Evolutionary conservation across 2,113 vertebrate genomes (phyloP).

Genomic region (Taxidea taxus): DNA sequence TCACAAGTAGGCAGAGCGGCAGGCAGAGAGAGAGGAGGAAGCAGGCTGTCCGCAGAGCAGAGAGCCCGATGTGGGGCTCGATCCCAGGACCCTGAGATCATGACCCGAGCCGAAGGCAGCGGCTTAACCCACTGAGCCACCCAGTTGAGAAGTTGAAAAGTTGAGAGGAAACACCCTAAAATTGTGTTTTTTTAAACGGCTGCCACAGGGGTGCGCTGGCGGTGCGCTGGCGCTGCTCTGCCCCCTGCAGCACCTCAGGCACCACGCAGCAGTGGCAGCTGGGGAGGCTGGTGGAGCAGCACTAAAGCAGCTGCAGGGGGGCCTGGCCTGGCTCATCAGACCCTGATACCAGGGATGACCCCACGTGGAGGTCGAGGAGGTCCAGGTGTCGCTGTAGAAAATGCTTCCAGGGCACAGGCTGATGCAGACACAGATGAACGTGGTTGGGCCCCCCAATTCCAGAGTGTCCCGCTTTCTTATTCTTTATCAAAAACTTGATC

Average conservation of each 20-base stretch:
- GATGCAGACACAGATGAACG: neutral
- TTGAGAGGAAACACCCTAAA: too few species aligned
- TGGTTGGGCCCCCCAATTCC: neutral
- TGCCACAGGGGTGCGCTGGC: neutral
- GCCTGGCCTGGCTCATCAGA: neutral
- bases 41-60: too few species aligned
- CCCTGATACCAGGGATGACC: neutral
- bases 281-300: neutral
- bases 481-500: neutral
- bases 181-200: neutral
- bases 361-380: neutral
- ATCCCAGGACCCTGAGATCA: too few species aligned
- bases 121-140: too few species aligned
- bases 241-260: neutral
- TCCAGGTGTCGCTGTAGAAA: neutral
- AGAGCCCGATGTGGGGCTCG: too few species aligned
- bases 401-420: neutral
- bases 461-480: neutral
- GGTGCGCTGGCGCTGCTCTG: neutral
- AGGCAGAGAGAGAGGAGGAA: too few species aligned
- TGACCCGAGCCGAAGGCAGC: too few species aligned
- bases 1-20: too few species aligned
- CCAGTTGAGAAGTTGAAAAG: too few species aligned
- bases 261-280: neutral
- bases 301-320: rapidly evolving